These are phyloP conservation scores for Paradisaea rubra DNA, from an alignment of 2,113 vertebrate species.

Conservation along the genomic window DNA sequence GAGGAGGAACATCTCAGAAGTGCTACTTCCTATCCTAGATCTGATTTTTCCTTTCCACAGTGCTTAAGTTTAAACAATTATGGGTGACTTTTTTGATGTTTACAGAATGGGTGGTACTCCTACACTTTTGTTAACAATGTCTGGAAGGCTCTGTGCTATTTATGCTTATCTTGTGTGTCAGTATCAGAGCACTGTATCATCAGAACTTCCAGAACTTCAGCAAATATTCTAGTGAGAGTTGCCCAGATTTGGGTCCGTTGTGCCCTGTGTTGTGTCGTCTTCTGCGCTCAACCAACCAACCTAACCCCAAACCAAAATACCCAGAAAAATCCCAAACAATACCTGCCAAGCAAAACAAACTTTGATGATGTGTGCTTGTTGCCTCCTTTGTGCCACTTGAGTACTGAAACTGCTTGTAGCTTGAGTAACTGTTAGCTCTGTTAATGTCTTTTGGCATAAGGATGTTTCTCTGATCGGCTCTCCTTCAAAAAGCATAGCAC, in stretches of 20 bases:
- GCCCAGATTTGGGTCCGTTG: not conserved
- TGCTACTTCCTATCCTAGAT: not conserved
- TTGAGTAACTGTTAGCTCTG: not conserved
- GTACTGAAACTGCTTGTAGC: not conserved
- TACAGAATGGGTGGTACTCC: slow-evolving; percentile 16
- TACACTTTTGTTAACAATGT: not conserved
- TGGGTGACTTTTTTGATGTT: not conserved
- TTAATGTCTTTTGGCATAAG: not conserved
- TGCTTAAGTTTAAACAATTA: not conserved
- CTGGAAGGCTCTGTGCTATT: not conserved
- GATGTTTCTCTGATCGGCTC: not conserved
- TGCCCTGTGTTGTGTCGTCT: accelerated
- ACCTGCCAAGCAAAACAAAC: not conserved
- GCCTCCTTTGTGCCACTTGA: not conserved
- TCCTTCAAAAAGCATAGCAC: not conserved
- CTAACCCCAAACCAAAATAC: not conserved
- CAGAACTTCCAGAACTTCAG: not conserved
- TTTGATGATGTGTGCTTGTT: not conserved
- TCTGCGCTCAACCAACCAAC: too few relatives aligned
- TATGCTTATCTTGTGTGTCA: not conserved
- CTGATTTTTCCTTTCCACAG: not conserved
- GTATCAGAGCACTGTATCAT: not conserved
- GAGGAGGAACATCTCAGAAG: not conserved
- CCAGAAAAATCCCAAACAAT: not conserved
- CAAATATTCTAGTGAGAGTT: not conserved